Base-by-base conservation (phyloP, 1,140 invertebrate genomes). In the Cotesia typhae region DNA sequence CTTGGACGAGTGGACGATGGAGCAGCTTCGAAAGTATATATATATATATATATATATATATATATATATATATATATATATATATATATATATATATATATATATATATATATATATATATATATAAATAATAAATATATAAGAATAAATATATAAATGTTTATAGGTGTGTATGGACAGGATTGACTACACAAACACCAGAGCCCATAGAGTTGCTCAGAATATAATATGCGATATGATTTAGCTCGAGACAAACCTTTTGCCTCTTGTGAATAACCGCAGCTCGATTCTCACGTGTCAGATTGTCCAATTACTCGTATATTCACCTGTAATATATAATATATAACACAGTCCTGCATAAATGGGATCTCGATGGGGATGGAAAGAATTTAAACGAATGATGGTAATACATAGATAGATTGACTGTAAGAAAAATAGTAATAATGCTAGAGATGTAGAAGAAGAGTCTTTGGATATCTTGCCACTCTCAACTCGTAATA, bases 1-100 rank as follows among this genome's bases (percentile, higher is more conserved):
- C 74, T 77, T 74, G 81, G 69, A 83, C 80, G 81, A 60, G 64
- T 47, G 38, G 61, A 84, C 28, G 83, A 80, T 84, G 80, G 82
- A 85, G 83, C 80, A 79, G 77, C 76, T 70, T 61, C 59, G 61
- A 47, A 52, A 57, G 17, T 66, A 66, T 64, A 71, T 59, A 70
- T 70, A 72, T 71, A 75, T 77, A 77, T 78, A 78, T 78, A 80
- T 78, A 72, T 78, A 80, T 77, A 77, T 78, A 78, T 78, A 80
- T 78, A 72, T 78, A 80, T 77, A 77, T 78, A 78, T 78, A 80
- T 78, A 72, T 78, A 80, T 77, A 77, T 78, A 78, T 78, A 80
- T 78, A 72, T 78, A 80, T n/a, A n/a, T 66, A 66, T 64, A 71
- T 59, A 70, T 70, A 72, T 71, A 75, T 66, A 66, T 64, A 71